Evolutionary conservation across 2,113 vertebrate species (phyloP).

Genomic region (Corydoras maculifer): DNA sequence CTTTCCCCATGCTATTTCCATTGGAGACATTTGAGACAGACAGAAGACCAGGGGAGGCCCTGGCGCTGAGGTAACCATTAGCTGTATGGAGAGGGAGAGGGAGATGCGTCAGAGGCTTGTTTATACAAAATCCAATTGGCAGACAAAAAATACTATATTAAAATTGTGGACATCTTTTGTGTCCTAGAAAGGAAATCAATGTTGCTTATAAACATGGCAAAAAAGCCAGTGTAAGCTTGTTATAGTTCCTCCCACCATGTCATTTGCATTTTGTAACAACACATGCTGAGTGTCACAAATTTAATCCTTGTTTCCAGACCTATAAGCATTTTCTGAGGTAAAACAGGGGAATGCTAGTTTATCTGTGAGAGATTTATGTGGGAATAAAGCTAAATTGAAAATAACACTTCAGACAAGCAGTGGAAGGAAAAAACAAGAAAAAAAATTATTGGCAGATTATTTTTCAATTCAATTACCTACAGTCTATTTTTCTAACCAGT

Average conservation of each 20-base stretch:
- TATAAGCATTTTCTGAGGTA: conserved; percentile 37
- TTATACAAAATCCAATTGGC: neutral
- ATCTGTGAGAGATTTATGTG: neutral
- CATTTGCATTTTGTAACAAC: conserved; percentile 32
- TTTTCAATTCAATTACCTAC: no score
- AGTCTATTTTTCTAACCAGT: no score
- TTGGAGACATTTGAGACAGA: conserved; percentile 86
- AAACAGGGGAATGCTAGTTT: conserved; percentile 35
- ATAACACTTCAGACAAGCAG: neutral
- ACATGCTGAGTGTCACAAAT: conserved; percentile 27
- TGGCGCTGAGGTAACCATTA: conserved; percentile 90
- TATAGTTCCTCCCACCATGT: conserved; percentile 23
- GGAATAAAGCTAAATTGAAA: neutral
- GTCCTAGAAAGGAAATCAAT: conserved; percentile 25
- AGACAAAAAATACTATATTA: conserved; percentile 2
- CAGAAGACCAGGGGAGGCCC: conserved; percentile 89
- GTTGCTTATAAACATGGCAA: conserved; percentile 32
- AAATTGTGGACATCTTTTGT: neutral
- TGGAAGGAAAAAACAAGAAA: no score
- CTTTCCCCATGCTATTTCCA: conserved; percentile 88
- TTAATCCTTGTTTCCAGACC: conserved; percentile 37
- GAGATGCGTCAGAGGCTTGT: conserved; percentile 16
- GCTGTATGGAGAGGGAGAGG: conserved; percentile 59
- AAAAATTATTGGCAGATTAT: no score
- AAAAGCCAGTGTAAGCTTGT: conserved; percentile 30